Percentiles rank a stretch among this genome's conserved stretches.
Evolutionary conservation across 2,888 invertebrate species (phyloP).

Genomic region (Polia nebulosa): DNA sequence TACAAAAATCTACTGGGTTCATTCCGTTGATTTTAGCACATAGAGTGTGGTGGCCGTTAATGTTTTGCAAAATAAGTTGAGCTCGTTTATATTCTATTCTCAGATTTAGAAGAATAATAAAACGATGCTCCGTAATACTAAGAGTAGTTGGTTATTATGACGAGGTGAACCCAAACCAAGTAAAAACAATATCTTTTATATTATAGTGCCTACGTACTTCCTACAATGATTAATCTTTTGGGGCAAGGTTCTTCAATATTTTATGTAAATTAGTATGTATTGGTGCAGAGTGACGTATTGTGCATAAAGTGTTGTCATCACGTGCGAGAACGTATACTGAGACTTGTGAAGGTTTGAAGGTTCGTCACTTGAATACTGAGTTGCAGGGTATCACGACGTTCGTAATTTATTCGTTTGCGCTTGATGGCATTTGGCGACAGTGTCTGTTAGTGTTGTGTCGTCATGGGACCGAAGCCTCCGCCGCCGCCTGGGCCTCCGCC

Average conservation of each 20-base stretch:
- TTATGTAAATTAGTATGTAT: conserved; percentile 87
- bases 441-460: conserved; percentile 69
- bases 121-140: conserved; percentile 59
- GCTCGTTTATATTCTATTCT: conserved; percentile 66
- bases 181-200: conserved; percentile 80
- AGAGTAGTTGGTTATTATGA: conserved; percentile 57
- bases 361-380: conserved; percentile 62
- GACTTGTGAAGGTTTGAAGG: conserved; percentile 68
- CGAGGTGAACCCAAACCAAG: conserved; percentile 77
- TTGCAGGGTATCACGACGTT: conserved; percentile 58
- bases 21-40: conserved; percentile 59
- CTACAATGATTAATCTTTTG: conserved; percentile 86
- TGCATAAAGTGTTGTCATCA: conserved; percentile 80
- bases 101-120: conserved; percentile 57
- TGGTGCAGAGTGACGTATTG: conserved; percentile 79
- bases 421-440: conserved; percentile 75
- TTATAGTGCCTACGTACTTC: conserved; percentile 85
- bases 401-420: conserved; percentile 60
- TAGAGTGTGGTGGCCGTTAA: conserved; percentile 59
- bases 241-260: conserved; percentile 86
- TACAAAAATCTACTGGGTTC: conserved; percentile 44
- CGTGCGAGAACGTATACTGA: conserved; percentile 76
- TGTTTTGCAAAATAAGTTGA: conserved; percentile 55
- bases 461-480: conserved; percentile 89
- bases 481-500: conserved; percentile 93